Conservation (phyloP, 2,888 invertebrate species). For the Diplolepis rosae region DNA sequence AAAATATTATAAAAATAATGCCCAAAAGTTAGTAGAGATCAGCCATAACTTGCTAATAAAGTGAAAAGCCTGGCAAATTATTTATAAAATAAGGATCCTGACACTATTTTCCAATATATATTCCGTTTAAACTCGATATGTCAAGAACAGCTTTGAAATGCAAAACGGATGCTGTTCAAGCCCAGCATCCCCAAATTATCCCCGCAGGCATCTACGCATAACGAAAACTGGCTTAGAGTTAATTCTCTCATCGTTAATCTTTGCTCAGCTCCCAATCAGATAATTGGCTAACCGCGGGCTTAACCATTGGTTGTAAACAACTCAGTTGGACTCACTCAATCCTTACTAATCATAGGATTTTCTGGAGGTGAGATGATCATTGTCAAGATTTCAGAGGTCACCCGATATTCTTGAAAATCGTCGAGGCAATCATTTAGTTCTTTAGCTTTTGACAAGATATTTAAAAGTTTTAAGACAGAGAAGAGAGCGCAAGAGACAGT, state of each 20-base stretch:
- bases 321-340: conserved; percentile 16
- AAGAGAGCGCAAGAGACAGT: conserved; percentile 46
- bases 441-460: neutral
- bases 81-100: neutral
- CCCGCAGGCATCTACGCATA: conserved; percentile 17
- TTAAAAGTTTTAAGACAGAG: neutral
- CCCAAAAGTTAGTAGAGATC: too few species aligned
- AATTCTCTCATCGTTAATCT: conserved; percentile 30
- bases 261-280: conserved; percentile 20
- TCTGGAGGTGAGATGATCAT: neutral
- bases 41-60: too few species aligned
- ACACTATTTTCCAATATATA: neutral
- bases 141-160: conserved; percentile 8
- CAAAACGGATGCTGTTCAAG: conserved; percentile 1
- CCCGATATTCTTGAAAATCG: too few species aligned
- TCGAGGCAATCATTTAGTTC: too few species aligned
- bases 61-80: too few species aligned
- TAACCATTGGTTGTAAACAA: conserved; percentile 24
- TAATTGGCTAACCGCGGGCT: conserved; percentile 21
- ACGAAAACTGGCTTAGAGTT: conserved; percentile 20
- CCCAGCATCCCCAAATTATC: conserved; percentile 1
- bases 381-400: neutral
- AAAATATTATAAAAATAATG: too few species aligned
- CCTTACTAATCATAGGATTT: neutral
- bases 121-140: neutral